Evolutionary conservation across 1,140 invertebrate genomes (phyloP), one percentile per base, ranked within the genome.

Genomic region (Drosophila tristis): DNA sequence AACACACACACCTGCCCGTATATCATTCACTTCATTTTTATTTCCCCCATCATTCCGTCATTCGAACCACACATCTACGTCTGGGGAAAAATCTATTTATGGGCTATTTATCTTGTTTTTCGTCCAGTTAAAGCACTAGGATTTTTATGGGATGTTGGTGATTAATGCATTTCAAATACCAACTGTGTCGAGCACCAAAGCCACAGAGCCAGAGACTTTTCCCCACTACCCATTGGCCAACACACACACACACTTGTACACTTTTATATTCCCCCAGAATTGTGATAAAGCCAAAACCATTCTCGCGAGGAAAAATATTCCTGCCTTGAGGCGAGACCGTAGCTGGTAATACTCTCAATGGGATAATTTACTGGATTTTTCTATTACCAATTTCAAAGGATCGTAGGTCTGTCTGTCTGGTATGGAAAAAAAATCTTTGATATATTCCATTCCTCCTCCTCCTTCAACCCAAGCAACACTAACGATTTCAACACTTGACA

Each of bases 151-250:
- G 64, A 35, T 71, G 51, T 13, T 54, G 35, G 53, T 71, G 65
- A 71, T 71, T 71, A 71, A 71, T 71, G 67, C 65, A 70, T 71
- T 71, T 71, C 65, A 58, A 71, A 70, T 70, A 70, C 29, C 45
- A 70, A 53, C 63, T 42, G 35, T 39, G 35, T 1, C 1, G 2
- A 20, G 20, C 20, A 20, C 20, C 31, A 11, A 7, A 11, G 31
- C 9, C 31, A 29, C 65, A 20, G 49, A 44, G 20, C 2, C 20
- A 20, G 39, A 54, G 66, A 66, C 63, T 48, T 70, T 68, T 68
- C 26, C 26, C 66, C 51, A 67, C 65, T 68, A 55, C 29, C 62
- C 43, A 35, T 47, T 26, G 31, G 64, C 43, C 8, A 68, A 68
- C 44, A 31, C 29, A 35, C 31, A 35, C 31, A 9, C 8, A 9